Evolutionary conservation across 2,888 invertebrate species (phyloP), one percentile per base, ranked within the genome.

Genomic region (Eledona agricola): DNA sequence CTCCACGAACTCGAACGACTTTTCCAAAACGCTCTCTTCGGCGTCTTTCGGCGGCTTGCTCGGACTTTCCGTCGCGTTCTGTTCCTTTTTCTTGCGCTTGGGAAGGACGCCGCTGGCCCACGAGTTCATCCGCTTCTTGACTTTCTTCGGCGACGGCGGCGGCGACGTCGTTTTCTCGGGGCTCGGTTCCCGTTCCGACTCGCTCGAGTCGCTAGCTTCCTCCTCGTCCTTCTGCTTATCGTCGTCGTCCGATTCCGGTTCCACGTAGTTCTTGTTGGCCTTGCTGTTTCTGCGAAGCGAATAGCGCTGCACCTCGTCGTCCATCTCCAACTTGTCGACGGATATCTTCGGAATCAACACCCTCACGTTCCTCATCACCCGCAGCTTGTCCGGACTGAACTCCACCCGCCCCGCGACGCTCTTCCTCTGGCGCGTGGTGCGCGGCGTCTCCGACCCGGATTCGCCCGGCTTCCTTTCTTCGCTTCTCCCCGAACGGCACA

Each of bases 401-500:
- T 26, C 42, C n/a, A n/a, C 50, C 1, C 29, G 11, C n/a, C 59
- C 46, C 3, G 29, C 12, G 10, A 6, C 7, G 17, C 15, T 29
- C 22, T 15, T 22, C 3, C 35, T 28, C 13, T 19, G 4, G 7
- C 32, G 6, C n/a, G 7, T 16, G n/a, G 17, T 12, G 4, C n/a
- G 9, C 4, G 4, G 6, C 2, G 28, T 9, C 11, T 35, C 51
- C 20, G 1, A 9, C 10, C 22, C 31, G 10, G 20, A 23, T 23
- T 20, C 16, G 6, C 16, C n/a, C n/a, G 23, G 12, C n/a, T 45
- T 45, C 7, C 45, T 10, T 26, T 69, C 43, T 10, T 57, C 65
- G 26, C 58, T 60, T 7, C 65, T 70, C 25, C 82, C 78, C 43
- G 83, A 67, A 32, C 84, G 80, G 67, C 87, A 87, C 79, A 82